phyloP scores from a whole-genome alignment of 2,888 invertebrate species.

The Tipula lateralis region DNA sequence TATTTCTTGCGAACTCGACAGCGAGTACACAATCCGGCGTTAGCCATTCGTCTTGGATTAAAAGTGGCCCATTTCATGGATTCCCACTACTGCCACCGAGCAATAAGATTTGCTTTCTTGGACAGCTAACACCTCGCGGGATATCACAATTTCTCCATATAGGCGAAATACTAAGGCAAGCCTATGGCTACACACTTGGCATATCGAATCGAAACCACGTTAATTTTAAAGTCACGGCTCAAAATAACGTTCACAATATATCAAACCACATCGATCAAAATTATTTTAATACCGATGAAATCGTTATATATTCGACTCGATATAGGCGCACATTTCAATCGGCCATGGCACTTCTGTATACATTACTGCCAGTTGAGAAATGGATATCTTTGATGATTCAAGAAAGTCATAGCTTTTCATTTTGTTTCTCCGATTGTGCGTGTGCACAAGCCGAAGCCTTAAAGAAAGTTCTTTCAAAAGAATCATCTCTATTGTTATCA shows the following conservation, averaged over 20 bases:
- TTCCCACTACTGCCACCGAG: conserved; percentile 70
- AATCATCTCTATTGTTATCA: conserved; percentile 61
- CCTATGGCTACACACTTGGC: conserved; percentile 50
- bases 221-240: not conserved
- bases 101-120: conserved; percentile 69
- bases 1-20: conserved; percentile 44
- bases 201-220: conserved; percentile 43
- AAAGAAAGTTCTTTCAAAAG: conserved; percentile 48
- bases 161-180: conserved; percentile 62
- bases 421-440: conserved; percentile 81
- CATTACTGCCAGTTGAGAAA: conserved; percentile 63
- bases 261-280: conserved; percentile 14
- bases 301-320: conserved; percentile 72
- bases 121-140: conserved; percentile 54
- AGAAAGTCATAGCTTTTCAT: conserved; percentile 75
- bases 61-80: conserved; percentile 76
- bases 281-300: conserved; percentile 53
- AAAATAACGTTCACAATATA: not conserved
- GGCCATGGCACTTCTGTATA: conserved; percentile 71
- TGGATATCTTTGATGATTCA: conserved; percentile 61
- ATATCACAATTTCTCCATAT: conserved; percentile 75
- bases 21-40: conserved; percentile 42
- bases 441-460: conserved; percentile 58
- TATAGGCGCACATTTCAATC: conserved; percentile 90
- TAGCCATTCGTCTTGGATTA: conserved; percentile 66